phyloP scores from a whole-genome alignment of 2,888 invertebrate genomes.

The Thera britannica region DNA sequence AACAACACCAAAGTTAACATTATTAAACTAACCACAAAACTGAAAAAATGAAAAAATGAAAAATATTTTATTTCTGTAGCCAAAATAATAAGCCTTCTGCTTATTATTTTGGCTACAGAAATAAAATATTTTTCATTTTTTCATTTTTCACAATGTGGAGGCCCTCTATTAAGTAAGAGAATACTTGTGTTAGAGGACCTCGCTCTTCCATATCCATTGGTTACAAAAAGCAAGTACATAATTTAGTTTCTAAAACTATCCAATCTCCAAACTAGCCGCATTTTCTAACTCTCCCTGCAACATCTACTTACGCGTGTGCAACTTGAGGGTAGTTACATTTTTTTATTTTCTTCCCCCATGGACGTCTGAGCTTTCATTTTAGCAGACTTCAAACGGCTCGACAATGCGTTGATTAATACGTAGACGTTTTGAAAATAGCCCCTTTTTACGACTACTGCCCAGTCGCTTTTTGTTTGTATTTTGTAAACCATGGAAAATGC shows the following conservation, averaged over 20 bases:
- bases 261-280: neutral
- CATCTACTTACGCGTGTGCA: constrained; percentile 75
- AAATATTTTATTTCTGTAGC: too few species aligned
- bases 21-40: too few species aligned
- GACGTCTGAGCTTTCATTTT: constrained; percentile 77
- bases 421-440: constrained; percentile 40
- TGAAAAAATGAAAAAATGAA: too few species aligned
- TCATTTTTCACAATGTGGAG: too few species aligned
- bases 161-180: too few species aligned
- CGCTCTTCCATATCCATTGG: too few species aligned
- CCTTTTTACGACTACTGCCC: constrained; percentile 30
- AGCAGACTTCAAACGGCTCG: constrained; percentile 68
- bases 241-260: neutral
- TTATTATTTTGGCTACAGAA: too few species aligned
- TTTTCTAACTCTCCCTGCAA: constrained; percentile 45
- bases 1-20: too few species aligned
- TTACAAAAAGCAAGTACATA: neutral
- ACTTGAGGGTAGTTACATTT: constrained; percentile 65
- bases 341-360: constrained; percentile 76
- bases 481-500: neutral
- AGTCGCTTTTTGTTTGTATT: constrained; percentile 11
- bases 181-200: too few species aligned
- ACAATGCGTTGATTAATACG: constrained; percentile 74
- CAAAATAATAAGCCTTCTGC: too few species aligned
- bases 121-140: too few species aligned